These are phyloP conservation scores for Leptinotarsa texana DNA, from an alignment of 1,140 invertebrate genomes.

Conservation along the genomic window DNA sequence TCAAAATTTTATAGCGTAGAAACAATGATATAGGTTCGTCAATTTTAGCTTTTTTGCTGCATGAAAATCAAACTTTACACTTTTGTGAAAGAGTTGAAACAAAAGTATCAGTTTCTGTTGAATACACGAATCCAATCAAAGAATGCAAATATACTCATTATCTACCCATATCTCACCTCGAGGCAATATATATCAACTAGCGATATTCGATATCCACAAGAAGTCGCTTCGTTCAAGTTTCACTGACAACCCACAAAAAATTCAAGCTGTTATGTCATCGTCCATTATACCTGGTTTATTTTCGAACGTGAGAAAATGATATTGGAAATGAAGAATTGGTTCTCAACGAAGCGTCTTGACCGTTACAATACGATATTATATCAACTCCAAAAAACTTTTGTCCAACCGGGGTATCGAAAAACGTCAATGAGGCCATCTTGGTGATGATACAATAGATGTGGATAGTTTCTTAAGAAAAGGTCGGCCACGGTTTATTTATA, in stretches of 20 bases:
- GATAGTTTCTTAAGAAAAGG: background rate
- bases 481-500: constrained; percentile 2
- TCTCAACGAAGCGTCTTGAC: background rate
- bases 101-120: no score
- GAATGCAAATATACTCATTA: no score
- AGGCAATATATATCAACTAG: no score
- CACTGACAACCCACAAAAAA: background rate
- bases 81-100: no score
- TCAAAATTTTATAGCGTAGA: no score
- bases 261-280: constrained; percentile 2
- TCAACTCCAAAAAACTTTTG: background rate
- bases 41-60: no score
- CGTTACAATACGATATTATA: constrained; percentile 6
- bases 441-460: constrained; percentile 1
- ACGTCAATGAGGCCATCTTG: background rate
- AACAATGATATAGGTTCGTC: no score
- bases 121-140: no score
- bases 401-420: background rate
- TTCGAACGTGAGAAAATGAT: background rate
- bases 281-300: background rate
- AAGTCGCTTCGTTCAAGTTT: background rate
- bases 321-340: background rate
- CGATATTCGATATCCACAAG: background rate
- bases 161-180: no score
- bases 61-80: no score